Evolutionary conservation across 2,797 vertebrate genomes (phyloP).

Genomic region (Poecilia gillii): DNA sequence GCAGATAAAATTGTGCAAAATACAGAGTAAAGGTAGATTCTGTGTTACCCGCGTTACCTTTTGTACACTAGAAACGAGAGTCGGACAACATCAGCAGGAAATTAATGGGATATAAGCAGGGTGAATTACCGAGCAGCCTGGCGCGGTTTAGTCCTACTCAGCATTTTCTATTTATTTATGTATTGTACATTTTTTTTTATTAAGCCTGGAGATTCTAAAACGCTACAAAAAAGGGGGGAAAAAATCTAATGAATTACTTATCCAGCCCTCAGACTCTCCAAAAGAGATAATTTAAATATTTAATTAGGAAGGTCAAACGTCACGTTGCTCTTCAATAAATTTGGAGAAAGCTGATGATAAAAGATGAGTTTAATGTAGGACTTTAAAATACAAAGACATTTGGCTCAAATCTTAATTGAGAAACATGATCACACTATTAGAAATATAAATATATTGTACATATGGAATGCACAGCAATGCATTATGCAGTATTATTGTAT

Average conservation of each 20-base stretch:
- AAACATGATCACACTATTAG: slow-evolving; percentile 10
- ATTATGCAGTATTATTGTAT: neutral
- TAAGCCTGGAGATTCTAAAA: slow-evolving; percentile 28
- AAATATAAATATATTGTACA: neutral
- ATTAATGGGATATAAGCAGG: slow-evolving; percentile 37
- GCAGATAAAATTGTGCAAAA: neutral
- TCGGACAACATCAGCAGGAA: slow-evolving; percentile 26
- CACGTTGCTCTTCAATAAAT: slow-evolving; percentile 19
- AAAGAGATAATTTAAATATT: slow-evolving; percentile 45
- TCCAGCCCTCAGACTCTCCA: slow-evolving; percentile 36
- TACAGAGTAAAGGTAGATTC: neutral
- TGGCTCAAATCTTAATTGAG: slow-evolving; percentile 3
- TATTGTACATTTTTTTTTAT: slow-evolving; percentile 1
- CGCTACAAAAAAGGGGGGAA: slow-evolving; percentile 30
- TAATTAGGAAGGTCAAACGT: neutral
- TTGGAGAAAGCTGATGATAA: slow-evolving; percentile 38
- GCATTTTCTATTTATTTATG: slow-evolving; percentile 32
- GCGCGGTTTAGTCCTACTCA: slow-evolving; percentile 54
- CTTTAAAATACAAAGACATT: neutral
- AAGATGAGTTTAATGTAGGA: slow-evolving; percentile 10
- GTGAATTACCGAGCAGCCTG: slow-evolving; percentile 53
- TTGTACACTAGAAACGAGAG: slow-evolving; percentile 12
- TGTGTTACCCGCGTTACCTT: neutral
- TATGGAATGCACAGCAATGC: neutral
- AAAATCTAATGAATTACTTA: slow-evolving; percentile 59